Evolutionary conservation across 2,888 invertebrate species (phyloP).

Genomic region (Cephus sareptanus): DNA sequence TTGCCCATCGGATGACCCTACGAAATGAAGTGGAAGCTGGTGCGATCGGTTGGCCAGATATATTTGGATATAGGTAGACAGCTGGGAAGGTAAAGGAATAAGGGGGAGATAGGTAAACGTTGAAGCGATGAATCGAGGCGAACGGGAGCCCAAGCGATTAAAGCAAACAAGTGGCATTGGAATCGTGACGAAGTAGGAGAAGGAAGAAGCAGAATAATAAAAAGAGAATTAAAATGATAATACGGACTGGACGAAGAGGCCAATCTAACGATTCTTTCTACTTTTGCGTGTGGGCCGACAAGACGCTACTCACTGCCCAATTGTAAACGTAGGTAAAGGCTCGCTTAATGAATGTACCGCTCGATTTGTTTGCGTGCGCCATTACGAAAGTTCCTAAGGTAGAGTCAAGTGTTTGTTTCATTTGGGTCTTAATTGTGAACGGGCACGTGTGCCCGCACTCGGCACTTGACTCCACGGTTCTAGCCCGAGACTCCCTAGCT

Average conservation of each 20-base stretch:
- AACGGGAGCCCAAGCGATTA: background rate
- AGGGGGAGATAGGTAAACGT: background rate
- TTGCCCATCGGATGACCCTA: background rate
- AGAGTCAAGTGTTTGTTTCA: constrained; percentile 12
- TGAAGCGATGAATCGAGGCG: background rate
- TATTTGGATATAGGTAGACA: background rate
- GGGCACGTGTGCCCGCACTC: background rate
- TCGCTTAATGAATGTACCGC: background rate
- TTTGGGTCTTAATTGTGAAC: constrained; percentile 10
- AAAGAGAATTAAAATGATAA: background rate
- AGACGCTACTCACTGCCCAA: background rate
- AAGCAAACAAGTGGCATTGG: background rate
- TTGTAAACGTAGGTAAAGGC: background rate
- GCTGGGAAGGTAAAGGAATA: background rate
- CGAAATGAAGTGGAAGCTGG: background rate
- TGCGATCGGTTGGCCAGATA: background rate
- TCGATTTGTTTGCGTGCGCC: constrained; percentile 9
- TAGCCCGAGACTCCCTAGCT: background rate
- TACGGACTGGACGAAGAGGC: background rate
- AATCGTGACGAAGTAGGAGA: background rate
- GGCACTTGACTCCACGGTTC: background rate
- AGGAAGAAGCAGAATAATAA: background rate
- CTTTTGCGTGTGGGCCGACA: background rate
- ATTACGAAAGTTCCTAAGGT: constrained; percentile 2
- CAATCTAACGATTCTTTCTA: background rate